Evolutionary conservation across 2,888 invertebrate genomes (phyloP).

Genomic region (Parnassius smintheus): DNA sequence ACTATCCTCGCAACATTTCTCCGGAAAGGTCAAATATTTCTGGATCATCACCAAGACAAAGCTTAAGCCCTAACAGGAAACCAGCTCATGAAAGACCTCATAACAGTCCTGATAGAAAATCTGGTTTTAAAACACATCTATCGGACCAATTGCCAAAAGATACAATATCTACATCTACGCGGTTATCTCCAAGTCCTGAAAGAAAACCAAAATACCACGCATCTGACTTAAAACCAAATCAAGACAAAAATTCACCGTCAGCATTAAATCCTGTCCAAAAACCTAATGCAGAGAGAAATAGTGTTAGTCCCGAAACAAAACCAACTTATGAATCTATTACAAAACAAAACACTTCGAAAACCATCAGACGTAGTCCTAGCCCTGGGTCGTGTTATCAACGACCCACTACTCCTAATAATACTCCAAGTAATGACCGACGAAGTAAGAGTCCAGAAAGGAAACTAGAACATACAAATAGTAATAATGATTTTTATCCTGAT

Average conservation of each 20-base stretch:
- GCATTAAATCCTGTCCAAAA: background rate
- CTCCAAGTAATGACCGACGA: background rate
- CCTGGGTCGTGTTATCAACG: constrained; percentile 19
- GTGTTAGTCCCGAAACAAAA: background rate
- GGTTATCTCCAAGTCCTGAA: constrained; percentile 15
- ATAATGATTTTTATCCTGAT: background rate
- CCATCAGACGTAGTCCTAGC: constrained; percentile 10
- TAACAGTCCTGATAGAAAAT: constrained; percentile 36
- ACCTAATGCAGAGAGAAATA: background rate
- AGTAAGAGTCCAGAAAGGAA: background rate
- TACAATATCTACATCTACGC: constrained; percentile 5
- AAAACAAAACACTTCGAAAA: background rate
- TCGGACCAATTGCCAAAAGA: background rate
- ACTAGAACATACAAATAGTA: background rate
- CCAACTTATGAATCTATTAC: constrained; percentile 1
- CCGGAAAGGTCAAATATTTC: constrained; percentile 29
- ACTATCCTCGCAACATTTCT: constrained; percentile 33
- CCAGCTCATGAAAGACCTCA: constrained; percentile 51
- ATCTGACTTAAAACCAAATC: background rate
- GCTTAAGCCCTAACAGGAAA: constrained; percentile 38
- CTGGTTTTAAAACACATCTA: constrained; percentile 1
- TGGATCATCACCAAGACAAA: constrained; percentile 17
- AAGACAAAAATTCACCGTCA: constrained; percentile 1
- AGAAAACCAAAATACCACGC: constrained; percentile 1
- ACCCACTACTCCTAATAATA: constrained; percentile 33